phyloP scores from a whole-genome alignment of 2,113 vertebrate species.

The Serilophus lunatus region DNA sequence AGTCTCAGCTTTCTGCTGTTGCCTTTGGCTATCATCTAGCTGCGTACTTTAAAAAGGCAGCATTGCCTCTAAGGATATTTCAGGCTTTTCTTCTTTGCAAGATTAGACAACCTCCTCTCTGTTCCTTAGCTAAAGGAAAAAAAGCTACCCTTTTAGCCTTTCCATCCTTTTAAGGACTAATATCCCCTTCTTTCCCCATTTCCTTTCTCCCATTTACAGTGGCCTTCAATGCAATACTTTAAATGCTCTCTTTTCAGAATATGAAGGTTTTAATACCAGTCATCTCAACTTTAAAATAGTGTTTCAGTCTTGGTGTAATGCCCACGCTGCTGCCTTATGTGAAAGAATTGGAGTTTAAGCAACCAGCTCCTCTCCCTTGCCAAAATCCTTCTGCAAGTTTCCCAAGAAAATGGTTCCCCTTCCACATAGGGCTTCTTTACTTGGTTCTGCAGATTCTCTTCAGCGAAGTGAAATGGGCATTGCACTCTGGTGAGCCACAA shows the following conservation, averaged over 20 bases:
- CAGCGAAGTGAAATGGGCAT: neutral
- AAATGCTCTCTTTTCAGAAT: neutral
- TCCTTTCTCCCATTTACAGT: neutral
- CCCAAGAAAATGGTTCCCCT: neutral
- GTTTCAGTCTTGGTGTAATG: neutral
- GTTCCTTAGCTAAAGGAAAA: neutral
- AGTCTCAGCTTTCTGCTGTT: neutral
- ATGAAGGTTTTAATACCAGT: neutral
- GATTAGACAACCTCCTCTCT: neutral
- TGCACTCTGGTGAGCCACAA: neutral
- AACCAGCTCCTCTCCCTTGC: neutral
- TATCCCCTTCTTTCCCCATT: neutral
- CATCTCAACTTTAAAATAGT: neutral
- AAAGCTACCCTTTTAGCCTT: neutral
- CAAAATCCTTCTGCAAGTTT: neutral
- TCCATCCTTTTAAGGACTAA: neutral
- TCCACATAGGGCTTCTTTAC: neutral
- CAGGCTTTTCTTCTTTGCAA: slow-evolving; percentile 15
- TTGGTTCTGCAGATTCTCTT: neutral
- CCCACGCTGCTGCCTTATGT: neutral
- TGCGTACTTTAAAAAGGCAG: neutral
- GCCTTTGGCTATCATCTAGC: slow-evolving; percentile 26
- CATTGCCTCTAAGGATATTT: neutral
- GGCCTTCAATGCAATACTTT: neutral
- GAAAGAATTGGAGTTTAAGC: neutral